A percentile compares a stretch with the other conserved stretches of the same genome.
These are phyloP conservation scores for Xyrichtys novacula DNA, from an alignment of 2,797 vertebrate genomes.

Conservation along the genomic window DNA sequence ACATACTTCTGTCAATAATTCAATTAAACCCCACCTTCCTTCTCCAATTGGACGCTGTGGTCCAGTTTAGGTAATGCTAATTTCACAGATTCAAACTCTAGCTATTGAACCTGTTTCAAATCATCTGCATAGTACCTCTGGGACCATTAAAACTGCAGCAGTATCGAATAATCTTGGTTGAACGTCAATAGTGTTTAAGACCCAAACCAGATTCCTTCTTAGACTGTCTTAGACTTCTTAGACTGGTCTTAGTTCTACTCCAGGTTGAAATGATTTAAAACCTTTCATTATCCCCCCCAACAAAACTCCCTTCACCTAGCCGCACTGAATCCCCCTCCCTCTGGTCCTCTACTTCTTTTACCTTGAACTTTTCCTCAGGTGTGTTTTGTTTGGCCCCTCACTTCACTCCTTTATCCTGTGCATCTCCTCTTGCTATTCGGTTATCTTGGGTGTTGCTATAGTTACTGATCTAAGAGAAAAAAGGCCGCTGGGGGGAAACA, in stretches of 20 bases:
- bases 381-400: constrained; percentile 14
- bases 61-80: too few species aligned
- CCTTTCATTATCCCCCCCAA: constrained; percentile 1
- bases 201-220: not conserved
- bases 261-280: not conserved
- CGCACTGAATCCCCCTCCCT: not conserved
- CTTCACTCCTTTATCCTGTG: not conserved
- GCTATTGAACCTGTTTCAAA: too few species aligned
- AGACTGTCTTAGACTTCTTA: too few species aligned
- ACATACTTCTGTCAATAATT: too few species aligned
- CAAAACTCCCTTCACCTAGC: not conserved
- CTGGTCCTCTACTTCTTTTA: constrained; percentile 2
- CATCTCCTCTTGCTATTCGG: constrained; percentile 1
- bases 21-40: too few species aligned
- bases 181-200: not conserved
- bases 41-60: too few species aligned
- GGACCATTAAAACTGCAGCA: not conserved
- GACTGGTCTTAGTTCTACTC: too few species aligned
- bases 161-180: not conserved
- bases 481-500: constrained; percentile 48
- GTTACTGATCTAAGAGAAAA: constrained; percentile 66
- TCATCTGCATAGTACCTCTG: too few species aligned
- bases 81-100: too few species aligned
- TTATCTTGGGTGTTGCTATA: constrained; percentile 68
- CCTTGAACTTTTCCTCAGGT: not conserved